Evolutionary conservation across 1,140 invertebrate genomes (phyloP).

Genomic region (Trialeurodes vaporariorum): DNA sequence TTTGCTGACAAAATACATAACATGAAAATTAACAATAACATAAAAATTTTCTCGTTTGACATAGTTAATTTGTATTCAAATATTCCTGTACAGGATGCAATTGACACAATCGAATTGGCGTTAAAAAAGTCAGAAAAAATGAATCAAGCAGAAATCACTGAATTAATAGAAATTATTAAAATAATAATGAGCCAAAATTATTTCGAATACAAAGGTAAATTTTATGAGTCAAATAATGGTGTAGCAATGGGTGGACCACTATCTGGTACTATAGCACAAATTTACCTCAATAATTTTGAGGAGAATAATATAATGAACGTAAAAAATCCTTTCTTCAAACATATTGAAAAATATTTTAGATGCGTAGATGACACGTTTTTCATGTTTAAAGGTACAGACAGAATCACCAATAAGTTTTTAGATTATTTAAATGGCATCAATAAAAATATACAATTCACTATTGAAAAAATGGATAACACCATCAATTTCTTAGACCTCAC

Average conservation of each 20-base stretch:
- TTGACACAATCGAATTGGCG: neutral
- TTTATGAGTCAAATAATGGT: neutral
- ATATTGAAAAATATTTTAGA: neutral
- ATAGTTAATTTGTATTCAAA: neutral
- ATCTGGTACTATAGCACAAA: neutral
- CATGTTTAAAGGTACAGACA: neutral
- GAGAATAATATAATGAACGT: neutral
- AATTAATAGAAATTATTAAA: neutral
- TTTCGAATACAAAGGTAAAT: neutral
- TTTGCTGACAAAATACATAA: neutral
- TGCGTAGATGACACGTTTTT: neutral
- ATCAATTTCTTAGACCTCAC: neutral
- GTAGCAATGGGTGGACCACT: neutral
- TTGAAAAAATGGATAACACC: neutral
- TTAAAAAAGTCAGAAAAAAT: neutral
- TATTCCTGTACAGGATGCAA: neutral
- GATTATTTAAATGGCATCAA: neutral
- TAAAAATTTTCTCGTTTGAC: neutral
- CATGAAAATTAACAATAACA: neutral
- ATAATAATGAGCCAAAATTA: neutral
- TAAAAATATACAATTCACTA: neutral
- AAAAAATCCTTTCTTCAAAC: neutral
- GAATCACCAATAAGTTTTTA: neutral
- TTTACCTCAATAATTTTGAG: neutral
- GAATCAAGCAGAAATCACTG: neutral